These are phyloP conservation scores for Brachyalestes nurse DNA, from an alignment of 2,797 vertebrate species.

Conservation along the genomic window DNA sequence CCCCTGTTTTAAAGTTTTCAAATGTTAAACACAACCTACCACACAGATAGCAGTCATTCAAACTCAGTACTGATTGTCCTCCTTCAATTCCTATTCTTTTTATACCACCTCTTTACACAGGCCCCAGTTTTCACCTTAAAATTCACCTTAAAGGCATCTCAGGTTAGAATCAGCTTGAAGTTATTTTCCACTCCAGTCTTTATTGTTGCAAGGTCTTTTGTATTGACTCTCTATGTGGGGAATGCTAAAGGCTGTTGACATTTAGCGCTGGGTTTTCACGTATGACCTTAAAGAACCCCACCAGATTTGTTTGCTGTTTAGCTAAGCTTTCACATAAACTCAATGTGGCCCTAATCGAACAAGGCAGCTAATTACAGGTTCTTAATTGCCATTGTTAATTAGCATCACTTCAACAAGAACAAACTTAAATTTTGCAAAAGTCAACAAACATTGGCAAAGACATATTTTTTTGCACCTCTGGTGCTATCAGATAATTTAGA, in stretches of 20 bases:
- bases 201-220: background rate
- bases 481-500: slow-evolving; percentile 1
- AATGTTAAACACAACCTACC: background rate
- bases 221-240: slow-evolving; percentile 5
- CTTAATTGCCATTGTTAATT: slow-evolving; percentile 61
- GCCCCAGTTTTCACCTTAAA: background rate
- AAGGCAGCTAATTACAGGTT: slow-evolving; percentile 63
- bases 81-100: background rate
- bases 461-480: slow-evolving; percentile 11
- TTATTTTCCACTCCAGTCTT: background rate
- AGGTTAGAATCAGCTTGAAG: background rate
- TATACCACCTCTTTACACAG: slow-evolving; percentile 1
- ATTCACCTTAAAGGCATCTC: background rate
- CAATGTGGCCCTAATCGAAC: slow-evolving; percentile 63
- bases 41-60: background rate
- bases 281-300: slow-evolving; percentile 28
- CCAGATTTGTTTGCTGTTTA: slow-evolving; percentile 45
- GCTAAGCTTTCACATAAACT: slow-evolving; percentile 57
- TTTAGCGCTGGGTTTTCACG: slow-evolving; percentile 31
- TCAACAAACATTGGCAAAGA: slow-evolving; percentile 31
- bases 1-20: no score
- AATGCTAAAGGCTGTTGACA: slow-evolving; percentile 29
- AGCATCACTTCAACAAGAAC: slow-evolving; percentile 38
- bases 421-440: slow-evolving; percentile 32
- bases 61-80: background rate